These are phyloP conservation scores for Catharus fuscescens DNA, from an alignment of 2,113 vertebrate genomes.

Conservation along the genomic window DNA sequence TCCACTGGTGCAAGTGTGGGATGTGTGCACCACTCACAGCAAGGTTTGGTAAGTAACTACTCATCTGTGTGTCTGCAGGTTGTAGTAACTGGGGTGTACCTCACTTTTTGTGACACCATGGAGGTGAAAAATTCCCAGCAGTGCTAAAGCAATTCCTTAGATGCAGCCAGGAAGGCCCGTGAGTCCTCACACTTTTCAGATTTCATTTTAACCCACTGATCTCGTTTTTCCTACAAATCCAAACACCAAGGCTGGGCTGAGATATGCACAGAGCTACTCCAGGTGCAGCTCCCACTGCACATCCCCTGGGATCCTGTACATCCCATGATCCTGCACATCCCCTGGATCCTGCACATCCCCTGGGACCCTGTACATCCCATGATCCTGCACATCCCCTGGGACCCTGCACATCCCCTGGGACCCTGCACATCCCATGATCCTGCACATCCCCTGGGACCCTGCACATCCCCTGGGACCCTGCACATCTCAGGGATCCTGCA, in stretches of 20 bases:
- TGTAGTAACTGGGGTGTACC: fast-evolving
- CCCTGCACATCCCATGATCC: too few relatives aligned
- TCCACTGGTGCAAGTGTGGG: background rate
- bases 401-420: too few relatives aligned
- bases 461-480: too few relatives aligned
- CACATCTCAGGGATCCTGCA: too few relatives aligned
- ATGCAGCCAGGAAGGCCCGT: background rate
- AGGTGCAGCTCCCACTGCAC: background rate
- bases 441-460: too few relatives aligned
- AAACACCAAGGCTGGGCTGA: background rate
- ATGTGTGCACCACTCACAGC: background rate
- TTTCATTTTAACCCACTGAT: background rate
- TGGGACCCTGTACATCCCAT: too few relatives aligned
- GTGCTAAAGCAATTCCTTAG: background rate
- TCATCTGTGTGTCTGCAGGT: background rate
- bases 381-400: too few relatives aligned
- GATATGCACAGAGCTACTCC: fast-evolving
- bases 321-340: too few relatives aligned
- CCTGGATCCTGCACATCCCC: too few relatives aligned
- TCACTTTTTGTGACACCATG: background rate
- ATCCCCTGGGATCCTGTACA: background rate
- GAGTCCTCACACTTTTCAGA: background rate
- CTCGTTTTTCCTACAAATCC: background rate
- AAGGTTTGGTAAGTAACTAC: background rate
- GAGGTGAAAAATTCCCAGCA: background rate